Percentiles rank a stretch among this genome's conserved stretches.
Evolutionary conservation across 1,140 invertebrate species (phyloP).

Genomic region (Plectrocnemia conspersa): DNA sequence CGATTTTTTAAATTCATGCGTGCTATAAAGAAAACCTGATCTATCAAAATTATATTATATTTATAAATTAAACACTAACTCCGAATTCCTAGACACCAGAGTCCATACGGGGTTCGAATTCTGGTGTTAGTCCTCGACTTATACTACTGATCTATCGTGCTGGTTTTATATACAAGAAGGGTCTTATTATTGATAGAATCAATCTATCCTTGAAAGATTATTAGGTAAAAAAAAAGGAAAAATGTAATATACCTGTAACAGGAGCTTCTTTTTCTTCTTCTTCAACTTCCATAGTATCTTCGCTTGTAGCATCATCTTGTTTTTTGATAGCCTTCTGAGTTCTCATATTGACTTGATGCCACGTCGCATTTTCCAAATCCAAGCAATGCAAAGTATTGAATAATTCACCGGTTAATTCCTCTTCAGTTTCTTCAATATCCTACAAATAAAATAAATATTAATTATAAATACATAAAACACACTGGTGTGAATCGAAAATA

Average conservation of each 20-base stretch:
- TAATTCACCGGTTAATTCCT: slow-evolving; percentile 74
- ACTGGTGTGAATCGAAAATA: not conserved
- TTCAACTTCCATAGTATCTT: too few species aligned
- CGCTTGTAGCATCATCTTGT: slow-evolving; percentile 4
- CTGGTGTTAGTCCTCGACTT: too few species aligned
- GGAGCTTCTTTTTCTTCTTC: slow-evolving; percentile 34
- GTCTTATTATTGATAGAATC: slow-evolving; percentile 4
- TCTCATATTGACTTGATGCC: slow-evolving; percentile 56
- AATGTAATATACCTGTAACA: slow-evolving; percentile 43
- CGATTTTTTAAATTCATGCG: too few species aligned
- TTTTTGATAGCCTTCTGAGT: slow-evolving; percentile 24
- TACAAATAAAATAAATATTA: slow-evolving; percentile 51
- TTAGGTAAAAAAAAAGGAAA: slow-evolving; percentile 1
- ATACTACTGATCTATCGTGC: too few species aligned
- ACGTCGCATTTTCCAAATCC: slow-evolving; percentile 70
- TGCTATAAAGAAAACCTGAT: too few species aligned
- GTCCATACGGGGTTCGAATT: too few species aligned
- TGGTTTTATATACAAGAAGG: too few species aligned
- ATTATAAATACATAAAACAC: not conserved
- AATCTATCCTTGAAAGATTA: not conserved
- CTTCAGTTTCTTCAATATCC: slow-evolving; percentile 78
- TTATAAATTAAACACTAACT: too few species aligned
- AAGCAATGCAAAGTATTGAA: slow-evolving; percentile 76
- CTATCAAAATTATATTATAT: too few species aligned
- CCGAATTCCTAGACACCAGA: too few species aligned